phyloP scores from a whole-genome alignment of 2,113 vertebrate species.

The Hiodon tergisus region DNA sequence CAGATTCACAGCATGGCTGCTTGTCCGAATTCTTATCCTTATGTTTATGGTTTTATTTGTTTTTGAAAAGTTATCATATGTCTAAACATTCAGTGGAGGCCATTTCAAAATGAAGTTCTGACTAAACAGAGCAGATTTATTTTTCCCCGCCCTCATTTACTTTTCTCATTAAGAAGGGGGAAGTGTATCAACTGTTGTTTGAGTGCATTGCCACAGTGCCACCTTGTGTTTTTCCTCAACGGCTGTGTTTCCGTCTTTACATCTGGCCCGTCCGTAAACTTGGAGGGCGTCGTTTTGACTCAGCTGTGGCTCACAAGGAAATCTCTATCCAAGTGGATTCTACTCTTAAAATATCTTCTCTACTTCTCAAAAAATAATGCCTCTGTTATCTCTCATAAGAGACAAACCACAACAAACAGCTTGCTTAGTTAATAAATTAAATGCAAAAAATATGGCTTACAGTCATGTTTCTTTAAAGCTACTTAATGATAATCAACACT shows the following conservation, averaged over 20 bases:
- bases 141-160: no score
- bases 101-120: no score
- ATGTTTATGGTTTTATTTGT: no score
- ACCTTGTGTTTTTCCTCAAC: not conserved
- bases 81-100: no score
- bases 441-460: conserved; percentile 65
- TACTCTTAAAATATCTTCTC: not conserved
- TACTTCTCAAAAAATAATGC: not conserved
- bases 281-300: not conserved
- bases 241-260: not conserved
- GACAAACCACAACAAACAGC: conserved; percentile 56
- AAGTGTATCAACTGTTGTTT: no score
- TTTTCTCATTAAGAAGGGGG: no score
- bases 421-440: conserved; percentile 68
- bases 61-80: no score
- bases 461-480: conserved; percentile 67
- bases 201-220: not conserved
- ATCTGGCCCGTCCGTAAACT: not conserved
- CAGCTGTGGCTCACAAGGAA: not conserved
- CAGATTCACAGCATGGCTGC: no score
- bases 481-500: conserved; percentile 69
- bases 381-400: conserved; percentile 47
- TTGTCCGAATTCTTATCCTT: no score
- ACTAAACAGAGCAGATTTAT: no score
- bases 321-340: not conserved